Percentiles rank a stretch among this genome's conserved stretches.
Evolutionary conservation across 2,888 invertebrate species (phyloP).

Genomic region (Sminthurides aquaticus): DNA sequence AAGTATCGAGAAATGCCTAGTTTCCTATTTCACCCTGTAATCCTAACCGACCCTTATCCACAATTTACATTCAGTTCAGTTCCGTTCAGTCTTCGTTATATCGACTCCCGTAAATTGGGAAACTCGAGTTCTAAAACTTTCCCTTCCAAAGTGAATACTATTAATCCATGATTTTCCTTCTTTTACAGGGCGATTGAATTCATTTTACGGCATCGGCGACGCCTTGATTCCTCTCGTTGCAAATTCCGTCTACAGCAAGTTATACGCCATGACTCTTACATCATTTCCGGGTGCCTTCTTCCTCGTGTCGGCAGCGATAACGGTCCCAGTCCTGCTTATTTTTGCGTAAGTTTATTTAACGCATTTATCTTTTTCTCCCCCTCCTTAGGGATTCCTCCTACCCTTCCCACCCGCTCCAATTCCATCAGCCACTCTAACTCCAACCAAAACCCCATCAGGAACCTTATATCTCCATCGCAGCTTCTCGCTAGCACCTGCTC

Average conservation of each 20-base stretch:
- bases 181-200: constrained; percentile 1
- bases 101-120: too few species aligned
- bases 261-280: constrained; percentile 33
- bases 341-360: constrained; percentile 35
- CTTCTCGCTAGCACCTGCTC: too few species aligned
- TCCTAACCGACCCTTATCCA: too few species aligned
- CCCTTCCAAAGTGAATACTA: too few species aligned
- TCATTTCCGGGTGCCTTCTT: constrained; percentile 43
- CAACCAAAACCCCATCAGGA: too few species aligned
- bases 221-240: constrained; percentile 3
- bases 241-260: background rate
- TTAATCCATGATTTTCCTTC: background rate
- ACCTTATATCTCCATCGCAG: too few species aligned
- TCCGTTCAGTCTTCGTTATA: too few species aligned
- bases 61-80: too few species aligned
- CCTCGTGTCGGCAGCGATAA: constrained; percentile 41
- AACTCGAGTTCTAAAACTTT: too few species aligned
- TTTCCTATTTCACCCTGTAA: too few species aligned
- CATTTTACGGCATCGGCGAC: constrained; percentile 7
- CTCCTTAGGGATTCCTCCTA: background rate
- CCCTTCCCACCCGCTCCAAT: background rate
- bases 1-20: too few species aligned
- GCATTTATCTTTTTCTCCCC: background rate
- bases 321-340: constrained; percentile 42
- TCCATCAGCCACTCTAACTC: background rate